Conservation (phyloP, 1,140 invertebrate species). For the Halictus rubicundus region DNA sequence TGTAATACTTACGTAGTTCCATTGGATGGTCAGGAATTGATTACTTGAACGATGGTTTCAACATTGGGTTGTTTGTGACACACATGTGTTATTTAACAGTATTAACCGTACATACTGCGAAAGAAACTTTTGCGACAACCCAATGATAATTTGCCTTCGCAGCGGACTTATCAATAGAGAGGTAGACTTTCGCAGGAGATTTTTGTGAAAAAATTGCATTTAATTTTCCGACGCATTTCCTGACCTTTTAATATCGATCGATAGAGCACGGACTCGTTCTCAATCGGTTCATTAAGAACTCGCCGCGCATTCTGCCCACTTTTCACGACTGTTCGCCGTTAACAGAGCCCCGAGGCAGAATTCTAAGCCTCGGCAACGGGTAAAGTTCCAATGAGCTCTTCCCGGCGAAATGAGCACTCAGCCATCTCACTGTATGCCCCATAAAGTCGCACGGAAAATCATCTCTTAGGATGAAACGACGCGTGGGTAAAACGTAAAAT, state of each 20-base stretch:
- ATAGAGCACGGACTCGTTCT: not conserved
- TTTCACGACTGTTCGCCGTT: not conserved
- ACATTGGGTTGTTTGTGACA: too few relatives aligned
- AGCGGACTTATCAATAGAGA: too few relatives aligned
- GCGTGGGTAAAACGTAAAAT: conserved; percentile 60
- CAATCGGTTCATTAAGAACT: not conserved
- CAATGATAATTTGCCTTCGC: too few relatives aligned
- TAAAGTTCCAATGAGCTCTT: conserved; percentile 54
- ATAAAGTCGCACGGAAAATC: conserved; percentile 59
- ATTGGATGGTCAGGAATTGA: too few relatives aligned
- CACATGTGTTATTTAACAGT: too few relatives aligned
- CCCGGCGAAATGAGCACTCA: conserved; percentile 50
- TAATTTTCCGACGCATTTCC: too few relatives aligned
- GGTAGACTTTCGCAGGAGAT: too few relatives aligned
- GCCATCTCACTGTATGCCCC: conserved; percentile 58
- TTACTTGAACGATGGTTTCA: too few relatives aligned
- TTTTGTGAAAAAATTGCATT: not conserved
- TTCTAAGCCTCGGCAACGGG: conserved; percentile 13
- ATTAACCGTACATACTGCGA: too few relatives aligned
- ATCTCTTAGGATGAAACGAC: conserved; percentile 59
- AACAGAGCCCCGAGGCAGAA: not conserved
- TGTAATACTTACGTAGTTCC: too few relatives aligned
- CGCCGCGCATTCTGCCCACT: not conserved
- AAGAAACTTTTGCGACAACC: too few relatives aligned
- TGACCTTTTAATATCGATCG: not conserved